Evolutionary conservation across 2,113 vertebrate genomes (phyloP).

Genomic region (Oncorhynchus clarkii): DNA sequence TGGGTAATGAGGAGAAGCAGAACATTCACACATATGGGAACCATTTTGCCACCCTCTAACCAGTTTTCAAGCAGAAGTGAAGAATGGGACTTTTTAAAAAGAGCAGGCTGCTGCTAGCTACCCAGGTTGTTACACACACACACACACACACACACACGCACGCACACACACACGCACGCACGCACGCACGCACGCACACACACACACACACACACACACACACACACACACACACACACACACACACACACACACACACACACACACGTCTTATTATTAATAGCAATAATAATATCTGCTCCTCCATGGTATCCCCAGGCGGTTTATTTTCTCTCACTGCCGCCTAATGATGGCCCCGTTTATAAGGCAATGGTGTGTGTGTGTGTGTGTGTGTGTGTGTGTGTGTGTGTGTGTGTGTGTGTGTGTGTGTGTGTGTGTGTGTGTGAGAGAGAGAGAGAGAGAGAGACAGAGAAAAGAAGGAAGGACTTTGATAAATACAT

Average conservation of each 20-base stretch:
- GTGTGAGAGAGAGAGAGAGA: not conserved
- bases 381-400: not conserved
- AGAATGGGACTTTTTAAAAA: constrained; percentile 72
- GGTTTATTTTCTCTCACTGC: constrained; percentile 46
- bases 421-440: too few species aligned
- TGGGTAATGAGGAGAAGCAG: constrained; percentile 79
- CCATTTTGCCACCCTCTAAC: constrained; percentile 75
- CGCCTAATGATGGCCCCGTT: constrained; percentile 31
- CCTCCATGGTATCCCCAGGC: constrained; percentile 20
- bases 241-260: constrained; percentile 23
- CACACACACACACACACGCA: constrained; percentile 6
- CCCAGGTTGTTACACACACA: constrained; percentile 27
- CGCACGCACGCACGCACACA: constrained; percentile 19
- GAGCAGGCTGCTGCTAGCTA: constrained; percentile 48
- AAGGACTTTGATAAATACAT: too few species aligned
- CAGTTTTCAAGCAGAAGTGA: constrained; percentile 83
- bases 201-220: too few species aligned
- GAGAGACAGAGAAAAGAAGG: not conserved
- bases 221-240: constrained; percentile 22
- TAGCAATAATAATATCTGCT: constrained; percentile 37
- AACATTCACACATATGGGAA: constrained; percentile 87
- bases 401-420: not conserved
- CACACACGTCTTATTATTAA: constrained; percentile 48
- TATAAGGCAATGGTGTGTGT: not conserved
- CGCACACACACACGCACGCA: too few species aligned